phyloP scores from a whole-genome alignment of 2,797 vertebrate species.

The Enteromius argenteus region DNA sequence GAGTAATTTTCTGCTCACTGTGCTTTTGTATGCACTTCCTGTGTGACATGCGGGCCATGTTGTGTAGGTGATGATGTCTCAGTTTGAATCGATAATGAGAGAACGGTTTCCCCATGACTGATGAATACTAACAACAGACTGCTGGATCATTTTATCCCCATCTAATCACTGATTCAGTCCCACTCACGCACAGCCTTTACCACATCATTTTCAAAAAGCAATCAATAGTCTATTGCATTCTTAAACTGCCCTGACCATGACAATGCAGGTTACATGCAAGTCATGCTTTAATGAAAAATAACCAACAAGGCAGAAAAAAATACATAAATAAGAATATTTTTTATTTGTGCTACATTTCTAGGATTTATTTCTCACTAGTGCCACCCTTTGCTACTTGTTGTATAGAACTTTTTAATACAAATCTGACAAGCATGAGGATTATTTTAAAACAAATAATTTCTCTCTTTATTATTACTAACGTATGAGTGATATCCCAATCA shows the following conservation, averaged over 20 bases:
- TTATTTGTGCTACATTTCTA: background rate
- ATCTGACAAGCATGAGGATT: background rate
- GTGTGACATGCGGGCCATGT: conserved; percentile 15
- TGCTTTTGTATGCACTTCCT: conserved; percentile 29
- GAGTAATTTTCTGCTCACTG: conserved; percentile 67
- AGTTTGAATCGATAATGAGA: conserved; percentile 42
- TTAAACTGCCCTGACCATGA: background rate
- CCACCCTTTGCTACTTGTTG: background rate
- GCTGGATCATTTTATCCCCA: conserved; percentile 29
- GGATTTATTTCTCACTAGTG: background rate
- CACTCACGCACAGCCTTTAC: conserved; percentile 7
- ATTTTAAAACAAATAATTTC: background rate
- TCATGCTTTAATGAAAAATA: conserved; percentile 7
- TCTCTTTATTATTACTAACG: background rate
- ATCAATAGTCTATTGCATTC: conserved; percentile 15
- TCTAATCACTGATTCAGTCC: conserved; percentile 21
- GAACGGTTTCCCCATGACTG: conserved; percentile 18
- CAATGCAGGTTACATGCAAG: background rate
- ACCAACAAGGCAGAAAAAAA: background rate
- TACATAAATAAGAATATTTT: background rate
- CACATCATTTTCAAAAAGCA: conserved; percentile 17
- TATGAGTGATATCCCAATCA: too few species aligned
- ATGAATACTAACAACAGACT: conserved; percentile 36
- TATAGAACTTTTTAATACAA: background rate
- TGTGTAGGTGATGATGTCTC: conserved; percentile 46